These are phyloP conservation scores for Lanius collurio DNA, from an alignment of 2,113 vertebrate genomes.

Conservation along the genomic window DNA sequence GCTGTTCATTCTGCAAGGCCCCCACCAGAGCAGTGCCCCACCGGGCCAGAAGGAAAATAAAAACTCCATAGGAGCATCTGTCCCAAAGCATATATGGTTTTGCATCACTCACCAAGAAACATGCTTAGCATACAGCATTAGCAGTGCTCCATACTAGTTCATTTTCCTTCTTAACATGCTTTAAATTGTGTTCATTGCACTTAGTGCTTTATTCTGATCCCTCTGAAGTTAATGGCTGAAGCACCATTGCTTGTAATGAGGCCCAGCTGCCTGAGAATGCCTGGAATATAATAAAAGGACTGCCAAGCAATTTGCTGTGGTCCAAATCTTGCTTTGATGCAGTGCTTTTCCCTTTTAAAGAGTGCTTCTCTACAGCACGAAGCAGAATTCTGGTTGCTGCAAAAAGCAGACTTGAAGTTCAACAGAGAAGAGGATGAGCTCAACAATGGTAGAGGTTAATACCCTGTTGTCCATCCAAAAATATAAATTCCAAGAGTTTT, in stretches of 20 bases:
- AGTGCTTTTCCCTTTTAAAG: background rate
- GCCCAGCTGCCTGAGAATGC: background rate
- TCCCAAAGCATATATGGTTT: background rate
- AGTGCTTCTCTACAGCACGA: background rate
- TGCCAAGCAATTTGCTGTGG: background rate
- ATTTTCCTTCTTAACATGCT: slow-evolving; percentile 4
- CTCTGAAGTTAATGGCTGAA: slow-evolving; percentile 35
- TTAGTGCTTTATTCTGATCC: background rate
- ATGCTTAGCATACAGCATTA: background rate
- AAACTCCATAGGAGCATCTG: background rate
- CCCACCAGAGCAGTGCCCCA: too few species aligned
- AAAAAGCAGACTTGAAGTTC: background rate
- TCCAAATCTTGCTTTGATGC: slow-evolving; percentile 6
- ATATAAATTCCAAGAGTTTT: background rate
- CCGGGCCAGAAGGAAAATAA: background rate
- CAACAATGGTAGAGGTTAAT: background rate
- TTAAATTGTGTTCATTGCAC: background rate
- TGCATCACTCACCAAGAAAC: background rate
- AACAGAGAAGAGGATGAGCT: background rate
- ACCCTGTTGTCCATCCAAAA: background rate
- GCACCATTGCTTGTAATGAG: background rate
- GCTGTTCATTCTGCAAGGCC: background rate
- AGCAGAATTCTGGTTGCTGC: background rate
- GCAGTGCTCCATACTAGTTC: background rate
- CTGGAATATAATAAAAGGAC: background rate